Conservation (phyloP, 2,113 vertebrate genomes). For the Lepidothrix coronata region DNA sequence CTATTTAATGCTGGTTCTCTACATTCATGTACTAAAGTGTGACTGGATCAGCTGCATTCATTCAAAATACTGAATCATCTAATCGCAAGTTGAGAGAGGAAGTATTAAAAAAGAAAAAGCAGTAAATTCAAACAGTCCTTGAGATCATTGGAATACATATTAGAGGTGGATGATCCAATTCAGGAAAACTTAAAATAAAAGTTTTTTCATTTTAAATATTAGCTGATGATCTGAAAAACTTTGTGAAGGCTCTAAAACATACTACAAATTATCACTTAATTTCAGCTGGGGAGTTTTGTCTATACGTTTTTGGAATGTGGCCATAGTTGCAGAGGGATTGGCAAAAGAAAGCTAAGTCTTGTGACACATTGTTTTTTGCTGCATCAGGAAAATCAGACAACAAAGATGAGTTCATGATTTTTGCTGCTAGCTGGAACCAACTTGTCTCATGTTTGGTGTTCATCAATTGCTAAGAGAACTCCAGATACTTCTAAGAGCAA, state of each 20-base stretch:
- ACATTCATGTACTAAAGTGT: background rate
- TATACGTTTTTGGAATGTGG: background rate
- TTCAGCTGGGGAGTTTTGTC: background rate
- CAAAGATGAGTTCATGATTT: background rate
- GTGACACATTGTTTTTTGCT: background rate
- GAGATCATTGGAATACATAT: background rate
- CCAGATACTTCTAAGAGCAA: background rate
- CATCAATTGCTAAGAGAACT: background rate
- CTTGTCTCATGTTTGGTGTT: background rate
- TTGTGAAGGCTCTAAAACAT: background rate
- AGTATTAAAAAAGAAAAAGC: background rate
- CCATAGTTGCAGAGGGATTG: background rate
- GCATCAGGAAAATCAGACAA: constrained; percentile 5
- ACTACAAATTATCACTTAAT: background rate
- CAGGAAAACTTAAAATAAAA: background rate
- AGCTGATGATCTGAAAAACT: background rate
- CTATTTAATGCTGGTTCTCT: background rate
- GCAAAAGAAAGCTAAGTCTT: background rate
- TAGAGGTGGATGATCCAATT: background rate
- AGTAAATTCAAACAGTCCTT: constrained; percentile 8
- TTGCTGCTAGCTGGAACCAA: background rate
- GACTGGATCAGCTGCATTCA: background rate
- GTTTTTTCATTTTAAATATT: background rate
- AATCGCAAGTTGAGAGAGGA: constrained; percentile 9
- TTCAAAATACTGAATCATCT: constrained; percentile 32